Evolutionary conservation across 1,140 invertebrate genomes (phyloP), one percentile per base, ranked within the genome.

Genomic region (Limonius californicus): DNA sequence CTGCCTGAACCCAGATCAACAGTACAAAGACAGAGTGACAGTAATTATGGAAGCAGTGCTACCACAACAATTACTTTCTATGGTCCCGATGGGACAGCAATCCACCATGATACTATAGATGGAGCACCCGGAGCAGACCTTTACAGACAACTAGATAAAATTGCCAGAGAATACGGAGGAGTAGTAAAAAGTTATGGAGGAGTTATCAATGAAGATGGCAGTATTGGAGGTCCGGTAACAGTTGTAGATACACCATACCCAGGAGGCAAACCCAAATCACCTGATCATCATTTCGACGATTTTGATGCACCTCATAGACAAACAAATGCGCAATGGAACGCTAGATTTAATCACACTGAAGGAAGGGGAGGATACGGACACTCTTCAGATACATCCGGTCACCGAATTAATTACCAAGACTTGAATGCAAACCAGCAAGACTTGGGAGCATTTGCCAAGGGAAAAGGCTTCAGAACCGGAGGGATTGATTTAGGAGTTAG

Each of bases 241-340:
- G n/a, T 27, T 6, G 21, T 55, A 14, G 53, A 55, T 11, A 55
- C 21, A 14, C 53, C 53, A 14, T 55, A 55, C 15, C 53, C 53
- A 8, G 53, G 53, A 16, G 6, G 30, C 18, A 55, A 12, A 15
- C 27, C 27, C 19, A 2, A 21, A 3, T 8, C 16, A 18, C 18
- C 2, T 21, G 20, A 7, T 19, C n/a, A 50, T 12, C 16, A 50
- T n/a, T 50, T 50, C n/a, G 19, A 15, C 2, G 45, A 50, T 21
- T 50, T 50, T 21, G 16, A 12, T 18, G 12, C 16, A 45, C 3
- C 23, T 9, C 23, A 27, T 27, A 27, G 9, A 3, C 23, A 27
- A 9, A 9, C 3, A 9, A 3, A 27, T 4, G 9, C 23, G 3
- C 23, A 27, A 9, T 27, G 23, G 23, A 27, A 27, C 9, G 14